Percentiles rank a stretch among this genome's conserved stretches.
phyloP scores from a whole-genome alignment of 2,888 invertebrate genomes.

The Strigamia maritima region DNA sequence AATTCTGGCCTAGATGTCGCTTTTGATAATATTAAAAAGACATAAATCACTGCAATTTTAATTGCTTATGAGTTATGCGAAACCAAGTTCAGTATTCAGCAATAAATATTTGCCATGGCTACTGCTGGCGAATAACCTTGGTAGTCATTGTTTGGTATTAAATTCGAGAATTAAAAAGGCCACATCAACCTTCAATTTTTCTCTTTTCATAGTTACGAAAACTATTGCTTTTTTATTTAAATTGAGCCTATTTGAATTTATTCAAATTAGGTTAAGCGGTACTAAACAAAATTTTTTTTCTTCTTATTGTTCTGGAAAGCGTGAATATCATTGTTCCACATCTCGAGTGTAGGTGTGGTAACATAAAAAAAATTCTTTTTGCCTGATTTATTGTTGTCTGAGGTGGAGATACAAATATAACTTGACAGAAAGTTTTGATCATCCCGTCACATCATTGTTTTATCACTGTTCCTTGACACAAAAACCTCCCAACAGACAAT shows the following conservation, averaged over 20 bases:
- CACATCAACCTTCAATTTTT: neutral
- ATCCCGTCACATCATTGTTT: neutral
- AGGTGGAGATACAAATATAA: neutral
- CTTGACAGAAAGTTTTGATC: neutral
- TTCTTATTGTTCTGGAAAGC: neutral
- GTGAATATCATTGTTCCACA: conserved; percentile 23
- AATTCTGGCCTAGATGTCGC: neutral
- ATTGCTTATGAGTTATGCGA: too few species aligned
- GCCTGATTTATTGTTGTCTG: neutral
- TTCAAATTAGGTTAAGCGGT: neutral
- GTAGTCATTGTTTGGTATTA: neutral
- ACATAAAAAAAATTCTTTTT: neutral
- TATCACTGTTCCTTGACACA: neutral
- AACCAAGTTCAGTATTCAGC: too few species aligned
- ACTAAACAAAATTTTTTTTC: neutral
- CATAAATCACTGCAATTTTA: neutral
- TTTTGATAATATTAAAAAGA: neutral
- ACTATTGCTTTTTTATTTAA: neutral
- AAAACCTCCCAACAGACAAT: too few species aligned
- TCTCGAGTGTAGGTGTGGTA: conserved; percentile 2
- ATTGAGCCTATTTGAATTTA: neutral
- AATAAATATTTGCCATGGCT: neutral
- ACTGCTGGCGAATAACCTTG: neutral
- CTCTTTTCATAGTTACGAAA: neutral
- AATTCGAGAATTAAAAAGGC: neutral